Base-by-base conservation (phyloP, 1,140 invertebrate genomes). In the Temnothorax curvispinosus region DNA sequence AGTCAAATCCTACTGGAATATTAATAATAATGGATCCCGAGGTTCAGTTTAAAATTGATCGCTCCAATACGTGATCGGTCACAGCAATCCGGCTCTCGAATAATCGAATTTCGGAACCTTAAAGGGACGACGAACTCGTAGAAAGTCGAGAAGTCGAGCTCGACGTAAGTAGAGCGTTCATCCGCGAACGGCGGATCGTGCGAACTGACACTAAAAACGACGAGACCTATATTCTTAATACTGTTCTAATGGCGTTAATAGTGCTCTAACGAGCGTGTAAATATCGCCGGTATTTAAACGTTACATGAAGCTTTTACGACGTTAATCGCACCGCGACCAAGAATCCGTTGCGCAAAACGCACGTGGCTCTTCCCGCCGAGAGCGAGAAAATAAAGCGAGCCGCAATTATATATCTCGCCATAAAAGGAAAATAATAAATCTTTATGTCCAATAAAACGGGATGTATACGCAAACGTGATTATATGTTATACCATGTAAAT, bases 171-270 rank as follows among this genome's bases (percentile, higher is more conserved):
- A 60, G 82, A 85, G 47, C 75, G 18, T 64, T 72, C 80, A 35
- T 54, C 15, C 21, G 47, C 72, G 82, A 11, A 60, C 81, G 58
- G 56, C 32, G 13, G 60, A 77, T 76, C 87, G 85, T 74, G 87
- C 21, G 85, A 86, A 86, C 58, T 64, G 58, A 47, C 52, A 58
- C 44, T 64, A 74, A 74, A 86, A 86, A 75, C 65, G 32, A 9
- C 18, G 8, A 87, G 77, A 82, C 85, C 77, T 75, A 75, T 82
- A 88, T 82, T 81, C 85, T 54, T 88, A 86, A 88, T 88, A 87
- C 75, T 54, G 60, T 75, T 88, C 85, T 87, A 87, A 88, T 67
- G 41, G 32, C 27, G 69, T 35, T 87, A 87, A 81, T 88, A 88
- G 76, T 44, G 11, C 52, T 62, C 54, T 88, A 87, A 88, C 52